Base-by-base conservation (phyloP, 2,797 vertebrate genomes). In the Hyperoplus lanceolatus region DNA sequence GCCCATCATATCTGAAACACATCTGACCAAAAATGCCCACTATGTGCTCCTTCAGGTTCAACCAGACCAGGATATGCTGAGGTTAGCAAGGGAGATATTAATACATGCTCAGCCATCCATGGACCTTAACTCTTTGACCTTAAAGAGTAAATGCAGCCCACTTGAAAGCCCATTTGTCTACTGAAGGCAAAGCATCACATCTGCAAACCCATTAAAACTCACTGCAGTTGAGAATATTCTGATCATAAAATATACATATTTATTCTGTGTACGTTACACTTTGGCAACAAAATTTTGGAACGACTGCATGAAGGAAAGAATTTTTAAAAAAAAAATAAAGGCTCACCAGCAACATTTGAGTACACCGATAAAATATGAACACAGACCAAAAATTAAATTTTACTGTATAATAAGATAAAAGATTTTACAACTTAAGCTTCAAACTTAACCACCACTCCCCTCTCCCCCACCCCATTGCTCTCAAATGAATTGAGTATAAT, bases 331-430 rank as follows among this genome's bases (percentile, higher is more conserved):
- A 66, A 57, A 79, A 77, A 77, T 73, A 81, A 90, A 90, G 89
- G 87, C 87, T 90, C 87, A 79, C 43, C 53, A 85, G 76, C 81
- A 87, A 86, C 66, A 85, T 77, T 43, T 87, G 58, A 45, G 51
- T 21, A 65, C 43, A 70, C 62, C 70, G 51, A 82, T 55, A 39
- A 79, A 81, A 87, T 74, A 58, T 65, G 45, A 68, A 72, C 51
- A 76, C 8, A 62, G 57, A 68, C 46, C 57, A 63, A 75, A 53
- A 66, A n/a, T n/a, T n/a, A n/a, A n/a, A n/a, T n/a, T n/a, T n/a
- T n/a, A n/a, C n/a, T n/a, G n/a, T n/a, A n/a, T n/a, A n/a, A n/a
- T 63, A 62, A 68, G 56, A 85, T 55, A 36, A 71, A 70, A 6
- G 14, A 38, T 70, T 81, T 69, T 39, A 60, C 58, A 46, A 51